Conservation (phyloP, 2,888 invertebrate species). For the Peribatodes rhomboidaria region DNA sequence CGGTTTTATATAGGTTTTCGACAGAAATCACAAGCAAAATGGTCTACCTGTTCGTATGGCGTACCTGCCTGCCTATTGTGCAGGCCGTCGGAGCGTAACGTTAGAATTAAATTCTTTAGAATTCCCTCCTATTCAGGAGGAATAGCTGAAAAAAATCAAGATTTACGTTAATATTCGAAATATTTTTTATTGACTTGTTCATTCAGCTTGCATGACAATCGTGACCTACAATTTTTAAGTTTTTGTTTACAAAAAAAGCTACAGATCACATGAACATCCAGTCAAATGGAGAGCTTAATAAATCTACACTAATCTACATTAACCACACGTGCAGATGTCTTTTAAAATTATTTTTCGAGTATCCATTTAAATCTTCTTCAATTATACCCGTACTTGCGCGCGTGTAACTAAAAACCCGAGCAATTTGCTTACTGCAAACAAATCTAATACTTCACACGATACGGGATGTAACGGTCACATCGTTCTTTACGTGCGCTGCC, state of each 20-base stretch:
- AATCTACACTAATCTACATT: constrained; percentile 9
- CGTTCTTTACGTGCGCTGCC: constrained; percentile 33
- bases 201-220: constrained; percentile 8
- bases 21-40: constrained; percentile 50
- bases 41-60: constrained; percentile 61
- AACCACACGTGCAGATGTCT: constrained; percentile 6
- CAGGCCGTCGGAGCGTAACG: constrained; percentile 35
- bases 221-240: neutral
- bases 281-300: neutral
- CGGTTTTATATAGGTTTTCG: constrained; percentile 45
- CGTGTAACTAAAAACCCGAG: constrained; percentile 21
- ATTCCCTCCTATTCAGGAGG: constrained; percentile 33
- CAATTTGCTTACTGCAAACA: constrained; percentile 38
- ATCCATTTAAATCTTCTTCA: constrained; percentile 20
- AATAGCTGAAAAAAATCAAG: constrained; percentile 26
- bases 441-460: constrained; percentile 46
- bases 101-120: constrained; percentile 36
- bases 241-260: neutral
- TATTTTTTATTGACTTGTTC: neutral
- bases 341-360: neutral
- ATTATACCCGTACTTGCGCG: constrained; percentile 21
- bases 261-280: neutral
- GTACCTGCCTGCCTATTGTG: constrained; percentile 58
- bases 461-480: constrained; percentile 48
- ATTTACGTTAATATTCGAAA: constrained; percentile 24